Conservation (phyloP, 1,140 invertebrate species). For the Trissolcus basalis region DNA sequence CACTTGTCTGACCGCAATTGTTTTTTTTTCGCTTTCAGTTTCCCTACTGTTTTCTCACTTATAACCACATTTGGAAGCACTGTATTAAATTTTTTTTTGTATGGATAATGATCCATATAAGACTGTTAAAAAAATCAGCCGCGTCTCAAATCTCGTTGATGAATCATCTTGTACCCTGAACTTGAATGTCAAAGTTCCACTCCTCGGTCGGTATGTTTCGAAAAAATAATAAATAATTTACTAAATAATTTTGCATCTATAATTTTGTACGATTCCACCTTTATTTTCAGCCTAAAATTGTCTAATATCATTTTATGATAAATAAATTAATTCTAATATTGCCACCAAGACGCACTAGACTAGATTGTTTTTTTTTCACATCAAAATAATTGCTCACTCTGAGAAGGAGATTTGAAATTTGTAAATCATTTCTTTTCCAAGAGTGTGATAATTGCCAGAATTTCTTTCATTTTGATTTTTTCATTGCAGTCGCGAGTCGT, state of each 20-base stretch:
- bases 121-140: constrained; percentile 53
- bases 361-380: constrained; percentile 32
- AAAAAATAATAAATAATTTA: constrained; percentile 24
- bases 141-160: constrained; percentile 46
- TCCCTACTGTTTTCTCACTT: constrained; percentile 50
- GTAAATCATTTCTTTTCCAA: no score
- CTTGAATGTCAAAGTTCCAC: background rate
- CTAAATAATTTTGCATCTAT: constrained; percentile 43
- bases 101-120: constrained; percentile 53
- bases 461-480: background rate
- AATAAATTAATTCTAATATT: constrained; percentile 49
- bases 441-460: background rate
- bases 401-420: no score
- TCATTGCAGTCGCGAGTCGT: no score
- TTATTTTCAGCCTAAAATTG: background rate
- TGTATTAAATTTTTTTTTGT: constrained; percentile 59
- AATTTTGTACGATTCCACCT: constrained; percentile 3
- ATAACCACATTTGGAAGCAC: constrained; percentile 68
- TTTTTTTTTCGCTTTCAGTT: constrained; percentile 11
- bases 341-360: constrained; percentile 38
- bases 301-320: constrained; percentile 26
- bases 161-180: constrained; percentile 26
- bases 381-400: background rate
- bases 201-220: background rate
- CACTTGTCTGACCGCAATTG: background rate